These are phyloP conservation scores for Macaca fascicularis DNA, from an alignment of 2,113 vertebrate species.

Conservation along the genomic window T2T-MFA8v1.1 NC_088385.1:73009001-73009500, in stretches of 20 bases:
- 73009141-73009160: background rate
- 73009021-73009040: too few species aligned
- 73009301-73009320: background rate
- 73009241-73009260: background rate
- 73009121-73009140: background rate
- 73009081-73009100: too few species aligned
- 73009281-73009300: background rate
- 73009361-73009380: background rate
- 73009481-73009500: background rate
- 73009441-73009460: background rate
- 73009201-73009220: background rate
- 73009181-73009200: background rate
- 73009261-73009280: background rate
- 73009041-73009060: background rate
- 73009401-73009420: background rate
- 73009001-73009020: background rate
- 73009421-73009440: background rate
- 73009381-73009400: background rate
- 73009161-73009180: background rate
- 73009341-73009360: background rate
- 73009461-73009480: background rate
- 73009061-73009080: background rate
- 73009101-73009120: background rate
- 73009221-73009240: background rate
- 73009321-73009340: background rate